Percentiles rank a stretch among this genome's conserved stretches.
These are phyloP conservation scores for Drosophila bifasciata DNA, from an alignment of 1,140 invertebrate species.

Conservation along the genomic window DNA sequence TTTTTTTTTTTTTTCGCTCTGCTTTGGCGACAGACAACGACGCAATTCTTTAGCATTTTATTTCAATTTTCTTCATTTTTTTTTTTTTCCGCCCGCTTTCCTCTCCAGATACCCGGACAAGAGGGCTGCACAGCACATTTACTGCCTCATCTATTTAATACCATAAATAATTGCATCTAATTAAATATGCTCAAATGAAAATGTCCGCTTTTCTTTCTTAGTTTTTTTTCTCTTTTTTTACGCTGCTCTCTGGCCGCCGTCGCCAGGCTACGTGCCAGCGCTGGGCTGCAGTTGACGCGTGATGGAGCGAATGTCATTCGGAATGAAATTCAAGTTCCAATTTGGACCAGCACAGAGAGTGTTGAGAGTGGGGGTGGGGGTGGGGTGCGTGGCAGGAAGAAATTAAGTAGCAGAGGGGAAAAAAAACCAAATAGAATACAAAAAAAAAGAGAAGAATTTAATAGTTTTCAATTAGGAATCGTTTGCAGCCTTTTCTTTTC, in stretches of 20 bases:
- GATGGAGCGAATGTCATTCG: constrained; percentile 84
- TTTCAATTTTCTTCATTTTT: constrained; percentile 80
- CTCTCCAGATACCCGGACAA: constrained; percentile 8
- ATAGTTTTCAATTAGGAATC: constrained; percentile 84
- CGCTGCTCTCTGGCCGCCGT: constrained; percentile 4
- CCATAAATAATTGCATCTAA: constrained; percentile 84
- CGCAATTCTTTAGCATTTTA: constrained; percentile 84
- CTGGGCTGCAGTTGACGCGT: constrained; percentile 82
- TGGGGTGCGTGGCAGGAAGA: constrained; percentile 44
- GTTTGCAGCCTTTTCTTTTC: constrained; percentile 81
- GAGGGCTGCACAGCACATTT: constrained; percentile 77
- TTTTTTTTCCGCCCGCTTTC: constrained; percentile 28
- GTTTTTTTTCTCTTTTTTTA: constrained; percentile 16
- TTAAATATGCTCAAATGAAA: constrained; percentile 84
- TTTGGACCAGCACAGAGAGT: constrained; percentile 53
- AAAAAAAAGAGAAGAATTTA: constrained; percentile 73
- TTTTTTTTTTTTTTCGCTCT: constrained; percentile 33
- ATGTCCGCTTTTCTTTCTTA: constrained; percentile 77
- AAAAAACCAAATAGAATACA: constrained; percentile 8
- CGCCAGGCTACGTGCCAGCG: constrained; percentile 61
- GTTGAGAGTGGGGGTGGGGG: constrained; percentile 1
- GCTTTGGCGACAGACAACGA: constrained; percentile 59
- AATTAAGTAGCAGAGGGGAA: constrained; percentile 59
- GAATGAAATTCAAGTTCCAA: constrained; percentile 84
- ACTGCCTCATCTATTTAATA: constrained; percentile 84